phyloP scores from a whole-genome alignment of 2,888 invertebrate species.

The Morpho deidamia region DNA sequence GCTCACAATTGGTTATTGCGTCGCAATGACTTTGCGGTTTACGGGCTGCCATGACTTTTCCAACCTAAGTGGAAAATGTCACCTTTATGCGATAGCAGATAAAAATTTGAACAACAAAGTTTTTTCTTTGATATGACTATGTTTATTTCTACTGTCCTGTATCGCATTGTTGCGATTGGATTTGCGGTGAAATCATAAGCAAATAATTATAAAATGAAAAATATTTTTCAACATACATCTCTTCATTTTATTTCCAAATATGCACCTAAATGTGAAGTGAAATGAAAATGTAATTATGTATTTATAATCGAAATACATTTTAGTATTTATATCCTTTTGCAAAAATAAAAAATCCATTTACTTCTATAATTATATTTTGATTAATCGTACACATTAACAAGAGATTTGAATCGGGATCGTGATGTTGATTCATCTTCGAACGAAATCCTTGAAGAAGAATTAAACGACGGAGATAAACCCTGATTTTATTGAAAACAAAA shows the following conservation, averaged over 20 bases:
- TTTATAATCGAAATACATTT: no score
- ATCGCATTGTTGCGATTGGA: no score
- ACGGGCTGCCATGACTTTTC: conserved; percentile 45
- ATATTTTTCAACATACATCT: no score
- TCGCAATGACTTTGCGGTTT: conserved; percentile 74
- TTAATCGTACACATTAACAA: conserved; percentile 26
- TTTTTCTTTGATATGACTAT: no score
- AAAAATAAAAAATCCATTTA: neutral
- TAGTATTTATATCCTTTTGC: neutral
- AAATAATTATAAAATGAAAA: no score
- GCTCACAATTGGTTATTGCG: conserved; percentile 79
- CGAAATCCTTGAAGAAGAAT: conserved; percentile 40
- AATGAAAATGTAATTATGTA: no score
- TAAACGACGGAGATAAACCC: neutral
- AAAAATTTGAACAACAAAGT: conserved; percentile 29
- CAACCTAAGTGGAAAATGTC: conserved; percentile 50
- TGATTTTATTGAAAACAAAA: conserved; percentile 7
- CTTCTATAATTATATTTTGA: neutral
- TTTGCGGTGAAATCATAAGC: no score
- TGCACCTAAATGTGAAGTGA: no score
- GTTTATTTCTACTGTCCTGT: no score
- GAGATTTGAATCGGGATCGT: conserved; percentile 33
- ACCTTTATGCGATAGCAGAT: conserved; percentile 20
- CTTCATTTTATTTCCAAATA: no score
- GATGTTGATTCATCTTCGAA: conserved; percentile 39